These are phyloP conservation scores for Hypomecis punctinalis DNA, from an alignment of 2,888 invertebrate species.

Conservation along the genomic window DNA sequence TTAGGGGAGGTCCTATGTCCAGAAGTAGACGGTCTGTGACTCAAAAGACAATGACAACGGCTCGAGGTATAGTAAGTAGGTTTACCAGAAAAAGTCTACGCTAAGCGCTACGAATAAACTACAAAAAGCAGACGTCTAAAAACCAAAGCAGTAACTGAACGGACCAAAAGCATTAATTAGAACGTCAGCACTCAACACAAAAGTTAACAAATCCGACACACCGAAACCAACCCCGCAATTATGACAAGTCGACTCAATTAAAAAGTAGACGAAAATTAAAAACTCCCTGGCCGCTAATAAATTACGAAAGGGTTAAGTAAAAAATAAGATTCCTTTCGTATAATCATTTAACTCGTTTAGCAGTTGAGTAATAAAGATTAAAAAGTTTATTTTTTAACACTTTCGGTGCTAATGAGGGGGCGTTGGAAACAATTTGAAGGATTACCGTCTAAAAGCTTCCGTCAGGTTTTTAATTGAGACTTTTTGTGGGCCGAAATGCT, in stretches of 20 bases:
- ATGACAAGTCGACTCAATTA: constrained; percentile 70
- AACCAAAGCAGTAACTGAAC: constrained; percentile 7
- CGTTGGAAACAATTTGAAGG: constrained; percentile 85
- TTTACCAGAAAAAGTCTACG: too few species aligned
- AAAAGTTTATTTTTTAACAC: constrained; percentile 85
- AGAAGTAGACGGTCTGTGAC: too few species aligned
- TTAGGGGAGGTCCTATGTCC: too few species aligned
- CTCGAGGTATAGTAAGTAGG: background rate
- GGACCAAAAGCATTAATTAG: constrained; percentile 19
- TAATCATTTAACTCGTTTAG: constrained; percentile 84
- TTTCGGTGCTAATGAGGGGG: constrained; percentile 85
- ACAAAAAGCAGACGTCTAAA: constrained; percentile 1
- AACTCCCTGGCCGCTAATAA: constrained; percentile 73
- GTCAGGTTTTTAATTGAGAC: constrained; percentile 85
- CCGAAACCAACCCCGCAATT: constrained; percentile 68
- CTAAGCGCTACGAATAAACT: too few species aligned
- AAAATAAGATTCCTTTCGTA: constrained; percentile 78
- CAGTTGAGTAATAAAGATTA: constrained; percentile 84
- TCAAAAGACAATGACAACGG: background rate
- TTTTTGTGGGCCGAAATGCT: constrained; percentile 82
- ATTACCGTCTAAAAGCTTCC: constrained; percentile 86
- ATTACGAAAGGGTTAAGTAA: constrained; percentile 77
- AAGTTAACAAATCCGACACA: constrained; percentile 41
- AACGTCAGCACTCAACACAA: constrained; percentile 30
- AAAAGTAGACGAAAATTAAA: constrained; percentile 72